A percentile compares a stretch with the other conserved stretches of the same genome.
phyloP scores from a whole-genome alignment of 2,797 vertebrate species.

The Toxotes lorentzi region DNA sequence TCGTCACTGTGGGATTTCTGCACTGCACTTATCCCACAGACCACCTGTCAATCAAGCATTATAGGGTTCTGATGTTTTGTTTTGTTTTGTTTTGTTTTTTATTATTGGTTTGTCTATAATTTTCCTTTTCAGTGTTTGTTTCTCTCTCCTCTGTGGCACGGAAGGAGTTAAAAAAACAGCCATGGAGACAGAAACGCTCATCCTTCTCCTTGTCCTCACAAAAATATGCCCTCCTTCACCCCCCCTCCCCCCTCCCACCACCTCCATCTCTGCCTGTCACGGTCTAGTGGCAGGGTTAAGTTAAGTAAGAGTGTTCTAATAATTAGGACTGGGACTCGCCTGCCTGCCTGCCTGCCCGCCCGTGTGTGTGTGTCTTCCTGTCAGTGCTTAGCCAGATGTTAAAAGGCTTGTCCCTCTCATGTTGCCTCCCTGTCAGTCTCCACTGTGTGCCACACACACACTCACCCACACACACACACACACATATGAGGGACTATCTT shows the following conservation, averaged over 20 bases:
- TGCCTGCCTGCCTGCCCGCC: constrained; percentile 42
- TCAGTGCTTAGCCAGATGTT: constrained; percentile 96
- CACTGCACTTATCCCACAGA: constrained; percentile 14
- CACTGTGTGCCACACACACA: constrained; percentile 55
- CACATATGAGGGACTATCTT: constrained; percentile 47
- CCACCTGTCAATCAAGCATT: constrained; percentile 13
- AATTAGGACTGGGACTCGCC: constrained; percentile 87
- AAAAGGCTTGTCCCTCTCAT: constrained; percentile 90
- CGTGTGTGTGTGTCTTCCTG: constrained; percentile 68
- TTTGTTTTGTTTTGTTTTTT: neutral
- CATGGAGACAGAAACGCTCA: constrained; percentile 76
- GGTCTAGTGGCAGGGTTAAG: constrained; percentile 88
- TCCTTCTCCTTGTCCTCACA: constrained; percentile 74
- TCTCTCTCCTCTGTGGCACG: constrained; percentile 27
- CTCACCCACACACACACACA: constrained; percentile 18
- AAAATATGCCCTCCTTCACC: constrained; percentile 68
- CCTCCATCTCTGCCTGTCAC: constrained; percentile 82
- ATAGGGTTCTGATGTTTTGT: neutral
- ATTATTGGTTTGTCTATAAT: neutral
- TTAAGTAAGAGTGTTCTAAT: constrained; percentile 95
- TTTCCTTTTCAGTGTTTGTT: neutral
- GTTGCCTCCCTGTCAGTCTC: constrained; percentile 83
- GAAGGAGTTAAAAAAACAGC: constrained; percentile 72
- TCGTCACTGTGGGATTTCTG: constrained; percentile 17
- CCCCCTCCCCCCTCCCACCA: constrained; percentile 43